Percentiles rank a stretch among this genome's conserved stretches.
phyloP scores from a whole-genome alignment of 2,888 invertebrate genomes.

The Lycocerus yunnanus region DNA sequence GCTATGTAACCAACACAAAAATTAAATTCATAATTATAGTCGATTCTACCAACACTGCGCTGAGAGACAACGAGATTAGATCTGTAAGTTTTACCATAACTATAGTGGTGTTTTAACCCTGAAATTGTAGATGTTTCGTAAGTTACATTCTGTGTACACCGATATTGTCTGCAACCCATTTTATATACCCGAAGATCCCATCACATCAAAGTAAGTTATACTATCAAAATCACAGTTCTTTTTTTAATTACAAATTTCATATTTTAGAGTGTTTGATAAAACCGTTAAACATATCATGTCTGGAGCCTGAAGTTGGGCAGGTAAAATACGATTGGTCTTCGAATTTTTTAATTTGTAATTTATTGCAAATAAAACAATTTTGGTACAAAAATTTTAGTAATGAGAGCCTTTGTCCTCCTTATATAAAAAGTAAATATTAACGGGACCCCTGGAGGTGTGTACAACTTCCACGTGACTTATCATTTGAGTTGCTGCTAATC shows the following conservation, averaged over 20 bases:
- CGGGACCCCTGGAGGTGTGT: conserved; percentile 68
- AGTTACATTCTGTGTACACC: conserved; percentile 89
- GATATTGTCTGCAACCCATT: conserved; percentile 97
- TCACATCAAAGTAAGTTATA: conserved; percentile 78
- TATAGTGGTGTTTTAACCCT: conserved; percentile 25
- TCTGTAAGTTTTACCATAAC: conserved; percentile 63
- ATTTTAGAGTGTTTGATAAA: conserved; percentile 68
- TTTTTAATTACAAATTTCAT: conserved; percentile 11
- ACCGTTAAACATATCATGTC: conserved; percentile 66
- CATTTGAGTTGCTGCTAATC: conserved; percentile 81
- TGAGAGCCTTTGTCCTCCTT: conserved; percentile 84
- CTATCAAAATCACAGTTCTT: background rate
- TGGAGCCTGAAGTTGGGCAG: conserved; percentile 43
- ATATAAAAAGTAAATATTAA: conserved; percentile 86
- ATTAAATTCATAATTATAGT: conserved; percentile 93
- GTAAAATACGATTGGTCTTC: background rate
- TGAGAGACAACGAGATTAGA: conserved; percentile 93
- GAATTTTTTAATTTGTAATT: background rate
- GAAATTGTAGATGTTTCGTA: conserved; percentile 75
- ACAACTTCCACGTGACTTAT: conserved; percentile 82
- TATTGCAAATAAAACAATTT: background rate
- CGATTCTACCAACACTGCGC: conserved; percentile 83
- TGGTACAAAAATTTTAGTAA: conserved; percentile 54
- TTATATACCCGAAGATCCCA: conserved; percentile 89
- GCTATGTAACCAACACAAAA: conserved; percentile 96